Evolutionary conservation across 2,113 vertebrate species (phyloP).

Genomic region (Dolichallabes microphthalmus): DNA sequence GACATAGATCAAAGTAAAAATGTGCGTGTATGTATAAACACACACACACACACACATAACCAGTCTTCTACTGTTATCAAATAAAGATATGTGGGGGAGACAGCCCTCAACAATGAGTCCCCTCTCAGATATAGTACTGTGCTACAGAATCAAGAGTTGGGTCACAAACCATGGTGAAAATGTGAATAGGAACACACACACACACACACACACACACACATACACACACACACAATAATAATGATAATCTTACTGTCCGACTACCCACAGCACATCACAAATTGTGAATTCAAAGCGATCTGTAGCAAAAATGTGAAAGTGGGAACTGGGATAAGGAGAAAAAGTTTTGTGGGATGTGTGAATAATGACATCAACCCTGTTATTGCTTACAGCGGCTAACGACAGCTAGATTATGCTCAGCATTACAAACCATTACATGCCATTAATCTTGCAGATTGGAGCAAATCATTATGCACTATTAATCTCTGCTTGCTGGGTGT

Average conservation of each 20-base stretch:
- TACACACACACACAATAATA: background rate
- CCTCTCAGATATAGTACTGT: background rate
- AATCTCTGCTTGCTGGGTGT: conserved; percentile 53
- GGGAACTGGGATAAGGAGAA: background rate
- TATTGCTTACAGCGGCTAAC: conserved; percentile 53
- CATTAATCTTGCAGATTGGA: conserved; percentile 61
- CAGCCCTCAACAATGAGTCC: background rate
- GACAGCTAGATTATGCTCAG: conserved; percentile 58
- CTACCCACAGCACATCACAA: too few relatives aligned
- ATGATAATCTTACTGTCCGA: too few relatives aligned
- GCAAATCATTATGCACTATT: conserved; percentile 53
- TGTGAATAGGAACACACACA: conserved; percentile 5
- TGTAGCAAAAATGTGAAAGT: too few relatives aligned
- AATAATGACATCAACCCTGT: conserved; percentile 53
- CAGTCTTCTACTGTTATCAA: conserved; percentile 9
- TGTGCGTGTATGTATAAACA: background rate
- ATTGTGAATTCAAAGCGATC: too few relatives aligned
- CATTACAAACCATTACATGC: conserved; percentile 57
- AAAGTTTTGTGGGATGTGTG: conserved; percentile 37
- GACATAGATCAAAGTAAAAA: background rate
- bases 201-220: background rate
- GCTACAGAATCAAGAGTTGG: background rate
- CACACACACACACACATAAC: background rate
- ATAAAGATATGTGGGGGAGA: conserved; percentile 3
- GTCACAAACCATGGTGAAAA: background rate